These are phyloP conservation scores for Cryptoblepharus egeriae DNA, from an alignment of 2,797 vertebrate genomes.

Conservation along the genomic window DNA sequence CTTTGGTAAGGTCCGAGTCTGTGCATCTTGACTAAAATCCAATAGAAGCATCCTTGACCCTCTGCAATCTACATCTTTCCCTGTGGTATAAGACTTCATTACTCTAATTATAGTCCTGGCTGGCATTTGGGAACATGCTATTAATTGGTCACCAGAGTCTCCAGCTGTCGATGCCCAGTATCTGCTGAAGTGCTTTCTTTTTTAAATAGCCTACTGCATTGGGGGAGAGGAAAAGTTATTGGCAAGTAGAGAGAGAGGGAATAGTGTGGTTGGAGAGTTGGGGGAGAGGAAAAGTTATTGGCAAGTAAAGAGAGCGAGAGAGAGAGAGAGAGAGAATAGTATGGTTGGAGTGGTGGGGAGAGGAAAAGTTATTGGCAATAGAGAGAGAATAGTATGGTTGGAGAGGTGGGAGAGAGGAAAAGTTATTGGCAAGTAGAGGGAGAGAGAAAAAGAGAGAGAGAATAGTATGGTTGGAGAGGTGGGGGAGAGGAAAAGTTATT, in stretches of 20 bases:
- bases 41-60: constrained; percentile 29
- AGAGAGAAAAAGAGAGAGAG: constrained; percentile 33
- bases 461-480: no score
- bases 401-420: constrained; percentile 29
- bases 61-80: constrained; percentile 23
- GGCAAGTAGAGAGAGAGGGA: constrained; percentile 9
- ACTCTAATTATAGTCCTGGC: constrained; percentile 43
- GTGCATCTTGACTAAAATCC: constrained; percentile 14
- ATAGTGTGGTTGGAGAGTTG: constrained; percentile 59
- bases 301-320: no score
- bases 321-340: no score
- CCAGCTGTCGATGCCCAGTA: constrained; percentile 10
- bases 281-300: no score
- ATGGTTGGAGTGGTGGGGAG: no score
- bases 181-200: constrained; percentile 5
- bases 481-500: constrained; percentile 33
- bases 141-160: constrained; percentile 41
- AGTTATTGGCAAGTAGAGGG: constrained; percentile 10
- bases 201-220: not conserved
- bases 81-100: constrained; percentile 31
- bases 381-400: no score
- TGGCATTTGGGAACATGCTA: constrained; percentile 37
- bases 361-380: constrained; percentile 24
- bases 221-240: constrained; percentile 33
- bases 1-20: not conserved